Evolutionary conservation across 2,113 vertebrate species (phyloP).

Genomic region (Cranoglanis bouderius): DNA sequence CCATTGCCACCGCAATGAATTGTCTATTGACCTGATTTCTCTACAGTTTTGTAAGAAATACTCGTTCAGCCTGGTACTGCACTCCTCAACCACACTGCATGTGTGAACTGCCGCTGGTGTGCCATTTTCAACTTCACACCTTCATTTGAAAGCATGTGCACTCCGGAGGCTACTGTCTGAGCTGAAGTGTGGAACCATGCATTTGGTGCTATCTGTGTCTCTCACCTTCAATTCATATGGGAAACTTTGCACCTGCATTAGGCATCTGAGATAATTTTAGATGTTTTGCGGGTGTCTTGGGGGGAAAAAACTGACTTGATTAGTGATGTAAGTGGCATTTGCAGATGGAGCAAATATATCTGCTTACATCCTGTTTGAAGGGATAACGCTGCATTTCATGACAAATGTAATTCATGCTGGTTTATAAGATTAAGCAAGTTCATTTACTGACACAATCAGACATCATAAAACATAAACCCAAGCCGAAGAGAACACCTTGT

Average conservation of each 20-base stretch:
- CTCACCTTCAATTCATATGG: conserved; percentile 36
- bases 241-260: conserved; percentile 32
- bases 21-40: conserved; percentile 21
- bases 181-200: conserved; percentile 43
- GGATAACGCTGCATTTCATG: neutral
- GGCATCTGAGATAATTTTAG: conserved; percentile 35
- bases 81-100: conserved; percentile 37
- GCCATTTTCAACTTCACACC: conserved; percentile 58
- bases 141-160: conserved; percentile 28
- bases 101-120: conserved; percentile 51
- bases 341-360: conserved; percentile 25
- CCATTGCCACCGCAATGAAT: conserved; percentile 3
- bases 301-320: neutral
- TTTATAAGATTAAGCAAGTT: neutral
- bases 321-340: conserved; percentile 20
- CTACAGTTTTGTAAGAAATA: conserved; percentile 32
- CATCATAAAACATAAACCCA: conserved; percentile 21
- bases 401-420: conserved; percentile 23
- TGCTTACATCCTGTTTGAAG: conserved; percentile 14
- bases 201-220: conserved; percentile 44
- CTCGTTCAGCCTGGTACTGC: conserved; percentile 39
- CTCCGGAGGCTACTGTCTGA: conserved; percentile 48
- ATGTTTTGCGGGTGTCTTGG: neutral
- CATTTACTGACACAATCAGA: conserved; percentile 12
- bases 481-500: neutral